A percentile compares a stretch with the other conserved stretches of the same genome.
phyloP scores from a whole-genome alignment of 2,888 invertebrate species.

The Apotomis turbidana region DNA sequence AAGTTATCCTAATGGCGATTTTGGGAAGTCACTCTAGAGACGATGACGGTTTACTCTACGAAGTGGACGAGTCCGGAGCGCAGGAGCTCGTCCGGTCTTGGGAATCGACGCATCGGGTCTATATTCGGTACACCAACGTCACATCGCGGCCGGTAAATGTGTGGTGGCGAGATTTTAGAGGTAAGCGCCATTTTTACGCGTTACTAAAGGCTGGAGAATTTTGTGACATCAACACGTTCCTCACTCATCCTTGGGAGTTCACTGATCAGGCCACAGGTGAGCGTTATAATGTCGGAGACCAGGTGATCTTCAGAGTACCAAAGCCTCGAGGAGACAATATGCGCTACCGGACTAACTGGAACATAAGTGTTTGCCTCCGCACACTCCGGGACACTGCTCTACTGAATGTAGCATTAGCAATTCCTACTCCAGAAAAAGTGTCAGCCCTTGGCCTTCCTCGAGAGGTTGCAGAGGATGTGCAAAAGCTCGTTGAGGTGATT shows the following conservation, averaged over 20 bases:
- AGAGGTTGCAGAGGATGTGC: conserved; percentile 67
- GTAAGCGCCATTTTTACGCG: conserved; percentile 84
- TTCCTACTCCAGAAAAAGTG: conserved; percentile 62
- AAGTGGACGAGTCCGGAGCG: conserved; percentile 66
- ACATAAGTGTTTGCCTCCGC: conserved; percentile 80
- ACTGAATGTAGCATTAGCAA: conserved; percentile 67
- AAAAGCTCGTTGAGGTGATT: conserved; percentile 48
- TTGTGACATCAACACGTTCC: conserved; percentile 89
- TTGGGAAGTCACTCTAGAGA: conserved; percentile 51
- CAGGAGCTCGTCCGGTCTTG: conserved; percentile 63
- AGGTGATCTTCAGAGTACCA: conserved; percentile 75
- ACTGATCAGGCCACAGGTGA: conserved; percentile 88
- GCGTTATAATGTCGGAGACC: conserved; percentile 82
- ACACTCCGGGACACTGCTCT: conserved; percentile 75
- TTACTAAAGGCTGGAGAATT: conserved; percentile 81
- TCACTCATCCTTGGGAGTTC: conserved; percentile 94
- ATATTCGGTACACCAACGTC: conserved; percentile 67
- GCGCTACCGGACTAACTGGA: conserved; percentile 71
- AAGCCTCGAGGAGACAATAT: conserved; percentile 57
- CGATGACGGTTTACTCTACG: conserved; percentile 56
- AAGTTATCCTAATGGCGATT: conserved; percentile 29
- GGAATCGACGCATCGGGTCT: conserved; percentile 59
- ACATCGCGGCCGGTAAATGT: conserved; percentile 81
- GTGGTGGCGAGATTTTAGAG: conserved; percentile 91
- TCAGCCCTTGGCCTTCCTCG: conserved; percentile 71